Conservation (phyloP, 2,888 invertebrate species). For the Euplagia quadripunctaria region DNA sequence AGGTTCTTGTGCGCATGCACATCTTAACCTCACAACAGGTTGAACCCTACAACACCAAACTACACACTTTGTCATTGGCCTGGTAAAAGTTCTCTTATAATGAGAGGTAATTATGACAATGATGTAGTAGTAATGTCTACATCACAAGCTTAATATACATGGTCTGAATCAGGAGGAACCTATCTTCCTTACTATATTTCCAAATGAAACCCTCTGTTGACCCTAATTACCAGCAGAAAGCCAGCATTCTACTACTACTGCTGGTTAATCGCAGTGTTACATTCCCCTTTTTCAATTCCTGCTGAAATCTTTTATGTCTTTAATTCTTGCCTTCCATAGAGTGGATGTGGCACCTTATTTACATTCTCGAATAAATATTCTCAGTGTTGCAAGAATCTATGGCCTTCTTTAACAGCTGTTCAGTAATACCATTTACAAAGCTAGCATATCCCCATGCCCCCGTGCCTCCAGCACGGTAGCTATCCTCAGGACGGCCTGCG, state of each 20-base stretch:
- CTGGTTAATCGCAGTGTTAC: background rate
- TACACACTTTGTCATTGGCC: background rate
- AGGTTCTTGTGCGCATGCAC: no score
- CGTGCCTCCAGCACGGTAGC: slow-evolving; percentile 62
- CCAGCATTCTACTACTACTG: background rate
- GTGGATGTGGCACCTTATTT: background rate
- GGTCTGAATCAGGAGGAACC: no score
- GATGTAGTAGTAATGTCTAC: background rate
- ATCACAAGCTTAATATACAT: no score
- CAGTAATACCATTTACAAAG: slow-evolving; percentile 22
- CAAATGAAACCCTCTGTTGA: no score
- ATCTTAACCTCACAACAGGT: background rate
- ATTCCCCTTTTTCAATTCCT: background rate
- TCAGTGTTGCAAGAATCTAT: background rate
- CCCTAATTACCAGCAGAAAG: background rate
- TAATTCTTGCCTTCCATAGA: background rate
- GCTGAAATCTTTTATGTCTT: no score
- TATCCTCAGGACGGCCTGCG: slow-evolving; percentile 70
- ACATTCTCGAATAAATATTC: background rate
- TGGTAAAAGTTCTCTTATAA: background rate
- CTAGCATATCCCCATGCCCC: slow-evolving; percentile 49
- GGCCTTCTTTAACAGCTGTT: background rate
- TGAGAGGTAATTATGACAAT: no score
- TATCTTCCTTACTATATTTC: no score
- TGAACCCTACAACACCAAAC: background rate